Conservation (phyloP, 2,113 vertebrate species). For the Sceloporus tristichus region DNA sequence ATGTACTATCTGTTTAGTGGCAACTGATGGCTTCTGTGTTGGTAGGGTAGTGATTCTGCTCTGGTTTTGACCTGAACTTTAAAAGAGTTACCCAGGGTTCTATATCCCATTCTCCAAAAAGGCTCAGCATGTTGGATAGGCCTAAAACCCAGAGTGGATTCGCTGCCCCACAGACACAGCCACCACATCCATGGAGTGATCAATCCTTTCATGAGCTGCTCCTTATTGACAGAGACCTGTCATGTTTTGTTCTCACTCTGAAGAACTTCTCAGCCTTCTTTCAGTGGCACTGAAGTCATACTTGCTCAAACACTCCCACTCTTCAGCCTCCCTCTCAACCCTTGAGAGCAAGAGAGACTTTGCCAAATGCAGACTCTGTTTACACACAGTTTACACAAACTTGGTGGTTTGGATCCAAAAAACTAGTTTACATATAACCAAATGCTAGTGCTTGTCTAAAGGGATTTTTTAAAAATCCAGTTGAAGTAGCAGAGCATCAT, state of each 20-base stretch:
- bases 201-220: background rate
- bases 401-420: constrained; percentile 13
- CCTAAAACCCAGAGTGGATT: no score
- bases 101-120: no score
- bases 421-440: background rate
- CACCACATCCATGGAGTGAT: background rate
- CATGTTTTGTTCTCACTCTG: background rate
- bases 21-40: no score
- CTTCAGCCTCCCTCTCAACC: background rate
- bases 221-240: background rate
- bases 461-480: background rate
- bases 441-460: no score
- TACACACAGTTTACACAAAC: background rate
- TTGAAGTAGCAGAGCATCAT: background rate
- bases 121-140: no score
- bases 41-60: no score
- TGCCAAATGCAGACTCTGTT: constrained; percentile 13
- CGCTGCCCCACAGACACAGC: no score
- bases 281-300: background rate
- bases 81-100: no score
- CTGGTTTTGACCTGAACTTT: no score
- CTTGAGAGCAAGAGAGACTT: background rate
- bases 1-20: background rate
- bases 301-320: constrained; percentile 1
- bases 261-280: background rate